Base-by-base conservation (phyloP, 2,888 invertebrate genomes). In the Drosophila paramelanica region DNA sequence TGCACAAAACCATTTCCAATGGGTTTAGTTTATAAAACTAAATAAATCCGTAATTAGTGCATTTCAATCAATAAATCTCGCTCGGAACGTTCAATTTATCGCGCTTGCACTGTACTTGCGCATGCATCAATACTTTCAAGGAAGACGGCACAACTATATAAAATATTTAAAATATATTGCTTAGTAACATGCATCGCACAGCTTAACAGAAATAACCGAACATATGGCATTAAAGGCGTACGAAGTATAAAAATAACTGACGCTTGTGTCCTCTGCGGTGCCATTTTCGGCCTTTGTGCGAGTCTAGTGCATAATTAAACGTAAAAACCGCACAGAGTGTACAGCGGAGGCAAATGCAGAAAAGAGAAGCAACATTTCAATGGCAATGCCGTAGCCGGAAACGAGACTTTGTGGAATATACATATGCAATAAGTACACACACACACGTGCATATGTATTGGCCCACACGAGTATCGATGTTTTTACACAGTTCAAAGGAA, bases 271-370 rank as follows among this genome's bases (percentile, higher is more conserved):
- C 50, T 42, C 55, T 53, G 49, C 27, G 60, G 41, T 50, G 64
- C n/a, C 61, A 33, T 61, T 50, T 53, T 74, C 43, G 45, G 20
- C 56, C 56, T 62, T 58, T 73, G 55, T 65, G 55, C 41, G 42
- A 57, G 46, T 67, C 61, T 70, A 66, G 67, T 84, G 69, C 79
- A 81, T 81, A 81, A 84, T 87, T 81, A 81, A 81, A 75, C 72
- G 41, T 50, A 68, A 47, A 59, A 78, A 69, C 73, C 74, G 17
- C 17, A 67, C 64, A 84, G 45, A 73, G 58, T 39, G 42, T 57
- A 62, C 66, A 69, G 57, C 45, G 50, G 33, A 17, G 20, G n/a
- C 17, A 39, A 72, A 59, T 67, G 66, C 62, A 59, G 64, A 65
- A 62, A 60, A 55, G 42, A 33, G 27, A 59, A 49, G 52, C 66